Evolutionary conservation across 2,888 invertebrate species (phyloP).

Genomic region (Agrochola circellaris): DNA sequence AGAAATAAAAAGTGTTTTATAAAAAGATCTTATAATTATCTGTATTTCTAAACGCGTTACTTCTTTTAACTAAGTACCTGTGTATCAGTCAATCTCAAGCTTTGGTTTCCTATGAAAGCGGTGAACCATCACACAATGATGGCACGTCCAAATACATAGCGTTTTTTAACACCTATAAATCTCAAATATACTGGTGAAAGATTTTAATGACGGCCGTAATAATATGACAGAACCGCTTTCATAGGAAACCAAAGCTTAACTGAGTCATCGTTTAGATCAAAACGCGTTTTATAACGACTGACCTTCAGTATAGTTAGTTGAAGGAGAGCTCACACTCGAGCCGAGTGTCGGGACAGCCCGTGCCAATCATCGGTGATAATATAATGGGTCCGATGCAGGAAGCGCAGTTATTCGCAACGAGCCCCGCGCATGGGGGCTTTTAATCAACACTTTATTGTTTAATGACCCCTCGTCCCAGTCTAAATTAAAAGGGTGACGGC

Average conservation of each 20-base stretch:
- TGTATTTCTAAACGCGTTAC: background rate
- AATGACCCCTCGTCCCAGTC: slow-evolving; percentile 89
- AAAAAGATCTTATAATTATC: background rate
- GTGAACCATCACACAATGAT: background rate
- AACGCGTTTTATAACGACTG: slow-evolving; percentile 30
- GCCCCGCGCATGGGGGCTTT: slow-evolving; percentile 90
- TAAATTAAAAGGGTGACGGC: slow-evolving; percentile 91
- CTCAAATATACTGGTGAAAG: background rate
- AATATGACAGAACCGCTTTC: background rate
- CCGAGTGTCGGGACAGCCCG: slow-evolving; percentile 72
- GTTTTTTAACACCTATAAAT: background rate
- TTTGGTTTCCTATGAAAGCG: background rate
- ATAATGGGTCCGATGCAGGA: slow-evolving; percentile 88
- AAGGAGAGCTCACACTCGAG: slow-evolving; percentile 69
- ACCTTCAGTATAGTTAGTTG: slow-evolving; percentile 62
- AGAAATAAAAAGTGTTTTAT: background rate
- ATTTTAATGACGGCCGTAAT: background rate
- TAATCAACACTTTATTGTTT: slow-evolving; percentile 91
- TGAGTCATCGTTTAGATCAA: slow-evolving; percentile 28
- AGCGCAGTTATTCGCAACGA: slow-evolving; percentile 87
- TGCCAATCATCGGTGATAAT: slow-evolving; percentile 90
- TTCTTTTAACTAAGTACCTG: background rate
- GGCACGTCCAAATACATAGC: background rate
- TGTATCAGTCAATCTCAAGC: background rate
- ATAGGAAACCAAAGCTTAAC: background rate